Evolutionary conservation across 2,113 vertebrate species (phyloP).

Genomic region (Podarcis cretensis): DNA sequence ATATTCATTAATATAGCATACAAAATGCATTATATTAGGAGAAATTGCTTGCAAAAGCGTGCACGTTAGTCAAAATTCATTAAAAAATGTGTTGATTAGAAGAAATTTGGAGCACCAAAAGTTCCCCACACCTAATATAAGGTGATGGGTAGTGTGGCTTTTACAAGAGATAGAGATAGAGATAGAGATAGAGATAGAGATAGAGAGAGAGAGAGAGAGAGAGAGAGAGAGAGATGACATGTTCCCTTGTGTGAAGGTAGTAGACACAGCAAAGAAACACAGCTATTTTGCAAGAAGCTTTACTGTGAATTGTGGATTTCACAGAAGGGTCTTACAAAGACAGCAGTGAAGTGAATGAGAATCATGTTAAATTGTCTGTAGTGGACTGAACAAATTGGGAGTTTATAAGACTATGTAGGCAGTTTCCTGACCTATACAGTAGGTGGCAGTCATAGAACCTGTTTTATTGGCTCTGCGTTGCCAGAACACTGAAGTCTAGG

Average conservation of each 20-base stretch:
- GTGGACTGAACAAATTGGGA: not conserved
- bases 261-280: not conserved
- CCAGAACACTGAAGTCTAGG: not conserved
- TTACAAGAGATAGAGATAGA: not conserved
- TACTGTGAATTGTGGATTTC: not conserved
- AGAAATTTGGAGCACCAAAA: too few relatives aligned
- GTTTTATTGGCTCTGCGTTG: not conserved
- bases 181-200: not conserved
- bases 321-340: not conserved
- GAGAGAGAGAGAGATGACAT: not conserved
- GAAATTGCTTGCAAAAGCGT: too few relatives aligned
- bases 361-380: not conserved
- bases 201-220: not conserved
- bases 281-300: not conserved
- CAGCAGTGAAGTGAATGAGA: not conserved
- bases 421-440: conserved; percentile 22
- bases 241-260: not conserved
- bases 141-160: not conserved
- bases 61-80: too few relatives aligned
- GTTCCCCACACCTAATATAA: not conserved
- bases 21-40: too few relatives aligned
- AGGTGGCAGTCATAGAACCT: conserved; percentile 32
- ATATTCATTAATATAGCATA: too few relatives aligned
- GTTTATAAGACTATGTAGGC: not conserved
- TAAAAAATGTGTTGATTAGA: too few relatives aligned